Evolutionary conservation across 2,888 invertebrate species (phyloP).

Genomic region (Pilophorus perplexus): DNA sequence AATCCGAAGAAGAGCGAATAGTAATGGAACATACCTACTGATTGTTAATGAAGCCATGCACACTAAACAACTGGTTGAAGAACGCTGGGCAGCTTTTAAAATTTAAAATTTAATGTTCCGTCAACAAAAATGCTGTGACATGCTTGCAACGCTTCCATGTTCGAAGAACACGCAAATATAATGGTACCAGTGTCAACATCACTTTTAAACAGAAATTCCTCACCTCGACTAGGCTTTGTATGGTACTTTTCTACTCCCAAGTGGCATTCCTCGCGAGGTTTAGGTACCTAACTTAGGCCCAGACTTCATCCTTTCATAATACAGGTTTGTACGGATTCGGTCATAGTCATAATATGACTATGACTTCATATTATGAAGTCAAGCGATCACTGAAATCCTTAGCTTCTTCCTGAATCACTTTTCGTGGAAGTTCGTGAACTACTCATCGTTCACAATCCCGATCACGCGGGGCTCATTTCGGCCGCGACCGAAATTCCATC

Average conservation of each 20-base stretch:
- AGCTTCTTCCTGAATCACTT: neutral
- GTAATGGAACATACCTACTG: too few species aligned
- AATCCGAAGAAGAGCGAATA: too few species aligned
- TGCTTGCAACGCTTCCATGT: neutral
- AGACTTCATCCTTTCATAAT: neutral
- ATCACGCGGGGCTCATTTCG: neutral
- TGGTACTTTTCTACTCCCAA: constrained; percentile 1
- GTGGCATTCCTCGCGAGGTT: neutral
- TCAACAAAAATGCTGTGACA: neutral
- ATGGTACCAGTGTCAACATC: constrained; percentile 1
- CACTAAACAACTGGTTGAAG: neutral
- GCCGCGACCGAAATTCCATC: neutral
- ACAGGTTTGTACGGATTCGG: neutral
- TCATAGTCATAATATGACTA: neutral
- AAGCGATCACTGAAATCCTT: neutral
- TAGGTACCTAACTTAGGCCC: neutral
- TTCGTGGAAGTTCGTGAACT: neutral
- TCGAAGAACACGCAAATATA: constrained; percentile 4
- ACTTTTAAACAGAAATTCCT: neutral
- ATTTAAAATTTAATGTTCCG: neutral
- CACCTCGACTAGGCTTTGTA: constrained; percentile 1
- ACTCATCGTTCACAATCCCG: neutral
- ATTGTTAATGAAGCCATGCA: constrained; percentile 4
- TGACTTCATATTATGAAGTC: too few species aligned
- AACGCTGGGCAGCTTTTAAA: constrained; percentile 2